Conservation (phyloP, 2,113 vertebrate genomes). For the Saimiri boliviensis region DNA sequence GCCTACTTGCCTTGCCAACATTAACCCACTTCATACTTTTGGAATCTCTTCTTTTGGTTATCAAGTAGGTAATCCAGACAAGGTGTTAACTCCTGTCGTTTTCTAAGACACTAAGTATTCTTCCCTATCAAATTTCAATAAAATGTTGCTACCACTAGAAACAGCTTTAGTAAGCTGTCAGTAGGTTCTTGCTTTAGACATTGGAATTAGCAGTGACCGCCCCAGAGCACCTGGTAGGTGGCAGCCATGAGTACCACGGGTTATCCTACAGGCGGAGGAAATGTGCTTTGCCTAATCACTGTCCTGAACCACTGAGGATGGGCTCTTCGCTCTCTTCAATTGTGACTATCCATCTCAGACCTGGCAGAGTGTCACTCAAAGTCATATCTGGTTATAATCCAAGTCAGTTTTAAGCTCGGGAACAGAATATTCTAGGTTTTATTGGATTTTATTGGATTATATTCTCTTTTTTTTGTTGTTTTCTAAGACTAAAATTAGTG, state of each 20-base stretch:
- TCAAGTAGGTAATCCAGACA: not conserved
- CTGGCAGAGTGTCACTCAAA: conserved; percentile 17
- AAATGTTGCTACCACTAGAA: not conserved
- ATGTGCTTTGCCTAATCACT: rapidly evolving
- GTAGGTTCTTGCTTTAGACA: not conserved
- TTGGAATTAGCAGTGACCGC: not conserved
- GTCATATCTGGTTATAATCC: not conserved
- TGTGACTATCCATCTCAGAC: rapidly evolving
- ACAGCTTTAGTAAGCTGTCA: not conserved
- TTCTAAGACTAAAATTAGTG: conserved; percentile 73
- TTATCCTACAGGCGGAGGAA: not conserved
- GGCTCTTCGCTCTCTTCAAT: not conserved
- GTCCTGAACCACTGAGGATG: not conserved
- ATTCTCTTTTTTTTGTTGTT: conserved; percentile 38
- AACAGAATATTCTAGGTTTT: conserved; percentile 15
- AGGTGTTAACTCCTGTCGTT: not conserved
- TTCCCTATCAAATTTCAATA: not conserved
- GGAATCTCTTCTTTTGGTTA: conserved; percentile 4
- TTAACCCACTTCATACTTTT: not conserved
- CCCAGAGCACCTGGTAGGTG: not conserved
- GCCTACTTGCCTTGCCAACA: not conserved
- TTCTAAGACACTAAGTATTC: not conserved
- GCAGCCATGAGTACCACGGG: not conserved
- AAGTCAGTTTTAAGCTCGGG: conserved; percentile 34
- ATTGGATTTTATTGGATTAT: conserved; percentile 8